These are phyloP conservation scores for Rhodinocichla rosea DNA, from an alignment of 2,113 vertebrate genomes.

Conservation along the genomic window DNA sequence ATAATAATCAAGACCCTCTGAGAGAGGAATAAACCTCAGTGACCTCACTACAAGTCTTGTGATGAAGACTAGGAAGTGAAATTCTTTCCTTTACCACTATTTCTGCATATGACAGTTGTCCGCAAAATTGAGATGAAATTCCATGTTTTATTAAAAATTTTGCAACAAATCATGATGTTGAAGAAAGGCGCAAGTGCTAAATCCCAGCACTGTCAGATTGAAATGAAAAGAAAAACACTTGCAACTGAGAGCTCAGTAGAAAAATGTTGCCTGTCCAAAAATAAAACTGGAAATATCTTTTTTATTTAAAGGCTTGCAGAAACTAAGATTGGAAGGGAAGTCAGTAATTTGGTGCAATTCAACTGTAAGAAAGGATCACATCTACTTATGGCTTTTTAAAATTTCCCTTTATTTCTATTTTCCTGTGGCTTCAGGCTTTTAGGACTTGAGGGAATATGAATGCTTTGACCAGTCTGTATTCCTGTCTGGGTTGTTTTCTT, in stretches of 20 bases:
- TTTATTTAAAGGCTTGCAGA: not conserved
- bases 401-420: not conserved
- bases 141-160: not conserved
- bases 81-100: not conserved
- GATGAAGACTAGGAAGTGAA: conserved; percentile 8
- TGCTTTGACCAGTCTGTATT: not conserved
- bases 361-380: not conserved
- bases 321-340: not conserved
- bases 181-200: not conserved
- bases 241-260: not conserved
- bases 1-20: not conserved
- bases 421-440: not conserved
- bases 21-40: not conserved
- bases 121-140: not conserved
- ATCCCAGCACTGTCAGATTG: not conserved
- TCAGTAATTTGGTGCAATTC: not conserved
- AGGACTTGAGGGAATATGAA: not conserved
- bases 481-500: not conserved
- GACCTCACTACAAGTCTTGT: not conserved
- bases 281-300: not conserved
- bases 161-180: not conserved
- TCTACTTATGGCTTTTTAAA: not conserved
- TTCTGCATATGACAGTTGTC: not conserved
- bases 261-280: not conserved
- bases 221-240: not conserved